Base-by-base conservation (phyloP, 2,797 vertebrate genomes). In the Lepilemur ruficaudatus region DNA sequence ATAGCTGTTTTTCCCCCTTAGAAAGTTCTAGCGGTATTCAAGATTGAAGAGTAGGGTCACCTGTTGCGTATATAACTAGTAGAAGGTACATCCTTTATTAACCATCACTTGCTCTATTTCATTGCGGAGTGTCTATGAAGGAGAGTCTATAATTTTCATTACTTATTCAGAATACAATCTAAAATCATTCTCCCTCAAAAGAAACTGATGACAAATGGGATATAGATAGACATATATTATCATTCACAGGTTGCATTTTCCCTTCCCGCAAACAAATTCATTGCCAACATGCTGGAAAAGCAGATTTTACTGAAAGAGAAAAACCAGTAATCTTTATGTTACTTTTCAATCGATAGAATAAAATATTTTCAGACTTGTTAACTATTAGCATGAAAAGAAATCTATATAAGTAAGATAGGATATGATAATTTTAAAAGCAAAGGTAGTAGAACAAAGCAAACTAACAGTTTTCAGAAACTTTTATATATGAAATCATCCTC, bases 341-440 rank as follows among this genome's bases (percentile, higher is more conserved):
- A 57, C 17, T 81, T 93, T 75, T 73, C 15, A 55, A 35, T 63
- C 7, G 41, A 41, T 67, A 87, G 22, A 63, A 80, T 69, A 72
- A 94, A 84, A 65, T 69, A 93, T 65, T 96, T 78, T 91, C 13
- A 83, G 73, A 43, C 38, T 0, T 86, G 91, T 95, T 43, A 76
- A 7, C 4, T 32, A 50, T 76, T 61, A 35, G 4, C 30, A 78
- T 63, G 65, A 89, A 79, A n/a, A 48, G 15, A 82, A 46, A 61
- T 50, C 17, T 63, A 50, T 41, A 32, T 32, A 86, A 82, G 2
- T 22, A 79, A 59, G 63, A 41, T 32, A 4, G 41, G 87, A 80
- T 69, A 41, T 0, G 59, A 55, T 80, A 55, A 81, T 87, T 80
- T 81, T 57, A n/a, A 80, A 79, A 94, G 13, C 0, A 76, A 95